Base-by-base conservation (phyloP, 1,140 invertebrate genomes). In the Bradynema listronoti region DNA sequence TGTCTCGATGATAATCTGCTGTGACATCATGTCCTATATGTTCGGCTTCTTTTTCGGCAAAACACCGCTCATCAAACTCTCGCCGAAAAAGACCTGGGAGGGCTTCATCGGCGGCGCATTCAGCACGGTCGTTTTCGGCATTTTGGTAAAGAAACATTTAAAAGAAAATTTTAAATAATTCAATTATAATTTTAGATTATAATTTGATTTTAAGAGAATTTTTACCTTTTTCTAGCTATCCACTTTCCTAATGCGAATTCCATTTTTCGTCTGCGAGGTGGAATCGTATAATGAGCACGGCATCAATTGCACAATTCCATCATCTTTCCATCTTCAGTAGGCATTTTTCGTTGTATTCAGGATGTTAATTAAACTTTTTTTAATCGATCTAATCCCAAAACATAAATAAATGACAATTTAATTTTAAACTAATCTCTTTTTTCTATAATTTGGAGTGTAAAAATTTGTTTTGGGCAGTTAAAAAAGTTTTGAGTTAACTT, bases 21-120 rank as follows among this genome's bases (percentile, higher is more conserved):
- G 99, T 82, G 95, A 99, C 82, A 91, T 98, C 43, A 96, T 95
- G 89, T 94, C 94, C 0, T 99, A 99, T 79, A 86, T 98, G 75
- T 98, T 96, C 83, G 95, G 95, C 29, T 95, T 96, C 82, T 93
- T 97, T 84, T 96, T 95, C 79, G 95, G 95, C 16, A 87, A 87
- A 78, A 99, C 95, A 16, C 94, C 94, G 14, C 84, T 99, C 7
- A 99, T 99, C 77, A 89, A 96, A 80, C 82, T 99, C 16, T 97
- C 93, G 16, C 95, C 95, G 0, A 99, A 97, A 79, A 98, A 98
- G 80, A 93, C 90, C 14, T 83, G 82, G 82, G 94, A 99, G 83
- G 95, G 95, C 25, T 98, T 97, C 80, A 91, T 98, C 74, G 93
- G 94, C 39, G 95, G 93, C 58, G 93, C 89, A 46, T 78, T 97